Percentiles rank a stretch among this genome's conserved stretches.
These are phyloP conservation scores for Callithrix jacchus DNA, from an alignment of 2,113 vertebrate species.

Conservation along the genomic window DNA sequence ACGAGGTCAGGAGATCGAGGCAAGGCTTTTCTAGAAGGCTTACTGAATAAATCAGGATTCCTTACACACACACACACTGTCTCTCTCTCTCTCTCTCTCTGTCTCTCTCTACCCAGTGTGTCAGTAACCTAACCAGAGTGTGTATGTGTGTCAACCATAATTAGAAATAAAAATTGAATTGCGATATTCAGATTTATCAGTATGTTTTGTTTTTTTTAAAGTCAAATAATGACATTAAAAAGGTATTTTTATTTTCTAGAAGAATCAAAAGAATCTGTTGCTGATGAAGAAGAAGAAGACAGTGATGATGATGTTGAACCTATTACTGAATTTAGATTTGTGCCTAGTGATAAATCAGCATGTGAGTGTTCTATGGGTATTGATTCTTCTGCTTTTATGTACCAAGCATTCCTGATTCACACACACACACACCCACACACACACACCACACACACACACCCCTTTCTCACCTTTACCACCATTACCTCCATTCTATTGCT, in stretches of 20 bases:
- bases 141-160: background rate
- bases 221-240: background rate
- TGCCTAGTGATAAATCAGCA: slow-evolving; percentile 92
- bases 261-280: slow-evolving; percentile 87
- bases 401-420: background rate
- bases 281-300: slow-evolving; percentile 83
- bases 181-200: background rate
- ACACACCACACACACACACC: no score
- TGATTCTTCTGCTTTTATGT: background rate
- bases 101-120: no score
- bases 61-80: no score
- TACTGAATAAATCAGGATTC: no score
- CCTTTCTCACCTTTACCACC: background rate
- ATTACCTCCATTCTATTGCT: background rate
- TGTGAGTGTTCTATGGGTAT: slow-evolving; percentile 85
- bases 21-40: no score
- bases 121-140: no score
- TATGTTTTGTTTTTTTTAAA: background rate
- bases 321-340: slow-evolving; percentile 96
- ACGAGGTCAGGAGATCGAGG: no score
- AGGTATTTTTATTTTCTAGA: slow-evolving; percentile 73
- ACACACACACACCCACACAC: no score
- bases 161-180: slow-evolving; percentile 12
- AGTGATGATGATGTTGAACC: slow-evolving; percentile 85
- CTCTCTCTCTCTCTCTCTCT: no score